Base-by-base conservation (phyloP, 2,888 invertebrate species). In the Andricus curvator region DNA sequence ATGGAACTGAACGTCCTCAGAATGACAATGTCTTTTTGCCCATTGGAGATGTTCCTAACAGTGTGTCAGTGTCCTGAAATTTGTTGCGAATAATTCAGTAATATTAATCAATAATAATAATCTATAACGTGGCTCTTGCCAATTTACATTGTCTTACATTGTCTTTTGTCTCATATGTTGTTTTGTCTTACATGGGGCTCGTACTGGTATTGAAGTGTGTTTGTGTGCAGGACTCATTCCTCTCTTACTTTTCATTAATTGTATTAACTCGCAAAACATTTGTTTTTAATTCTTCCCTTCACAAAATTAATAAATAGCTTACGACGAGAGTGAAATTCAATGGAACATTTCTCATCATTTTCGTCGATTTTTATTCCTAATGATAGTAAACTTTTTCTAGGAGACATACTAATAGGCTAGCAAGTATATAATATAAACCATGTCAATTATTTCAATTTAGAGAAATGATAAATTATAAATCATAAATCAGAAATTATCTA, bases 181-280 rank as follows among this genome's bases (percentile, higher is more conserved):
- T 80, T 81, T 78, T 80, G 81, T 78, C 80, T 85, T 80, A 85
- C 83, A 84, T 86, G 86, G 88, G 89, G 88, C 88, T 89, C 88
- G 86, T 88, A 87, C 82, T 84, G 89, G 86, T 86, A 87, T 83
- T 84, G 85, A 85, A 83, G 84, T 85, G 84, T 86, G 89, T 88
- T 86, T 88, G 86, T 84, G 87, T 86, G 85, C 85, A 88, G 89
- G 89, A 90, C 88, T 90, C 90, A 84, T 83, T 83, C 83, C 85
- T 82, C 83, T 79, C 80, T 80, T 81, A 85, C 85, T 85, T 83
- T 88, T 88, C 83, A 86, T 86, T 88, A 86, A 88, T 87, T 83
- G 80, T 76, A 85, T 84, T 86, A 86, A 85, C 83, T 25, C 29
- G 22, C 1, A 25, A 33, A 29, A 56, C n/a, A 20, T 11, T 78